A percentile compares a stretch with the other conserved stretches of the same genome.
Evolutionary conservation across 2,113 vertebrate species (phyloP).

Genomic region (Amblyornis subalaris): DNA sequence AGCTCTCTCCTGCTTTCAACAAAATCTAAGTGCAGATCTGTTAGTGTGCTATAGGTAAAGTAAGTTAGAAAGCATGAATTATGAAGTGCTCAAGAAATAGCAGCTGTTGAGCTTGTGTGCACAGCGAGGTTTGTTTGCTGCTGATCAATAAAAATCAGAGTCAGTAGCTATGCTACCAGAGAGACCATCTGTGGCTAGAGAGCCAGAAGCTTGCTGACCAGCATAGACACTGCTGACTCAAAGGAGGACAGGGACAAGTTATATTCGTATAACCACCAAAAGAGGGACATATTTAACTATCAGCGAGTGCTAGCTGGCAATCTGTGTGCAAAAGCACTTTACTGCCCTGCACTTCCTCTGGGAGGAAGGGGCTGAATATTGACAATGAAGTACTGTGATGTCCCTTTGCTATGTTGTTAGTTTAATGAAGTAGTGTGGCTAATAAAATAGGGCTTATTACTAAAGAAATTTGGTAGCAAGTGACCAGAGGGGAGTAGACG

Average conservation of each 20-base stretch:
- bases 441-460: background rate
- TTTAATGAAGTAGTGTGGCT: background rate
- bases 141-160: constrained; percentile 67
- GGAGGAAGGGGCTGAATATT: background rate
- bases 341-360: background rate
- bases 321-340: background rate
- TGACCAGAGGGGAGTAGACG: background rate
- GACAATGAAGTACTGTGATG: background rate
- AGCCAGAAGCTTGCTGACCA: constrained; percentile 16
- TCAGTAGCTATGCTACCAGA: constrained; percentile 47
- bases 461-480: background rate
- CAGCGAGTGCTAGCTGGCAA: background rate
- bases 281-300: background rate
- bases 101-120: constrained; percentile 61
- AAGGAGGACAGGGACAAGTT: background rate
- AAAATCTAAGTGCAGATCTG: background rate
- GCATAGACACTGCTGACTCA: background rate
- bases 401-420: background rate
- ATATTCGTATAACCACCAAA: background rate
- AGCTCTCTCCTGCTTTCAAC: background rate
- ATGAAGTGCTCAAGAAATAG: constrained; percentile 61
- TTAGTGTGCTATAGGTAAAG: constrained; percentile 18
- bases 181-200: constrained; percentile 50
- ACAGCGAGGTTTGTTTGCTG: constrained; percentile 54
- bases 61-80: constrained; percentile 49